Evolutionary conservation across 2,888 invertebrate genomes (phyloP).

Genomic region (Patella depressa): DNA sequence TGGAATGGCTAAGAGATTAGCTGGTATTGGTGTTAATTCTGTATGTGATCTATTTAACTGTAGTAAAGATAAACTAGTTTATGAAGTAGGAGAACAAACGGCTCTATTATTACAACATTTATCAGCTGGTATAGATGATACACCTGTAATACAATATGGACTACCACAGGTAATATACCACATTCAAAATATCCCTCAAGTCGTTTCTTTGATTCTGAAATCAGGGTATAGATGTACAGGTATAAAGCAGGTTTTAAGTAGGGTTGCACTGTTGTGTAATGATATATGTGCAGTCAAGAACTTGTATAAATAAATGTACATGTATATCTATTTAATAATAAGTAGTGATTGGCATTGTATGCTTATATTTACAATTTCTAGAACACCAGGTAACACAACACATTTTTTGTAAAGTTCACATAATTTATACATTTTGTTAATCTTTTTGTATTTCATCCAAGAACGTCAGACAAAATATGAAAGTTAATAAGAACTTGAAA

Average conservation of each 20-base stretch:
- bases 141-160: conserved; percentile 81
- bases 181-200: neutral
- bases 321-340: no score
- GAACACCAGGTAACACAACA: no score
- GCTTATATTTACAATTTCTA: no score
- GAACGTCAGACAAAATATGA: no score
- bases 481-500: no score
- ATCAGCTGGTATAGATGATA: conserved; percentile 82
- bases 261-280: no score
- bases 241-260: no score
- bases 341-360: no score
- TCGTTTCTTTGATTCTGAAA: no score
- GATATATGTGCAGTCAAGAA: no score
- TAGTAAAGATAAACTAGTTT: conserved; percentile 62
- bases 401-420: neutral
- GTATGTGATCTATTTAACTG: conserved; percentile 77
- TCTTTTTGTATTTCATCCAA: neutral
- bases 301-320: no score
- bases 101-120: conserved; percentile 80
- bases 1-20: conserved; percentile 79
- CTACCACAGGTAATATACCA: conserved; percentile 78
- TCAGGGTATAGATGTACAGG: no score
- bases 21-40: conserved; percentile 78
- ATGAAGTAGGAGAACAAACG: conserved; percentile 76
- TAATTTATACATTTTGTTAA: neutral